Conservation (phyloP, 2,888 invertebrate species). For the Metellina segmentata region DNA sequence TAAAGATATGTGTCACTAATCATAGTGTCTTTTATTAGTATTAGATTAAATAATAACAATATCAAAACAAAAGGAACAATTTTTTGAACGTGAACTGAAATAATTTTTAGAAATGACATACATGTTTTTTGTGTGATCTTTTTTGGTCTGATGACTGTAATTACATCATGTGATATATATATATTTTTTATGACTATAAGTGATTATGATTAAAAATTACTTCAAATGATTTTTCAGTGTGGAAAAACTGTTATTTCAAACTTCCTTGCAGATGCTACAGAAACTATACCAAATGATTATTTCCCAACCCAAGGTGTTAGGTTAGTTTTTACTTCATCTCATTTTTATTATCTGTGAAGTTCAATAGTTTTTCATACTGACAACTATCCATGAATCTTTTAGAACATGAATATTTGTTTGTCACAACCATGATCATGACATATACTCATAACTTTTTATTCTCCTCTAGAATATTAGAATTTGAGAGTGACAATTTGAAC, state of each 20-base stretch:
- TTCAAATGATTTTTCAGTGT: slow-evolving; percentile 84
- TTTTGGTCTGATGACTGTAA: neutral
- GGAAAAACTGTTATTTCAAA: slow-evolving; percentile 88
- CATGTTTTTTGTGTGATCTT: neutral
- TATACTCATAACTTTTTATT: neutral
- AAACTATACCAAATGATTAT: slow-evolving; percentile 84
- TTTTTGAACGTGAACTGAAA: neutral
- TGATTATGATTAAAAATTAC: neutral
- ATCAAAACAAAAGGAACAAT: neutral
- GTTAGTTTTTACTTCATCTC: slow-evolving; percentile 77
- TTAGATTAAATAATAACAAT: neutral
- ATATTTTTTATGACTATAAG: neutral
- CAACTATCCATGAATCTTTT: neutral
- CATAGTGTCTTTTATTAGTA: too few species aligned
- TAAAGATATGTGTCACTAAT: too few species aligned
- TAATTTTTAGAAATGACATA: neutral
- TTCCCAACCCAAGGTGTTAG: slow-evolving; percentile 87
- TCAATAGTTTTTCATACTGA: neutral
- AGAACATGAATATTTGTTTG: too few species aligned
- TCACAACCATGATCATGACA: neutral
- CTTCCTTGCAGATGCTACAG: slow-evolving; percentile 87
- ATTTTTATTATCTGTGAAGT: too few species aligned
- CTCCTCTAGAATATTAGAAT: slow-evolving; percentile 86
- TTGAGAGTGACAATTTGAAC: slow-evolving; percentile 85
- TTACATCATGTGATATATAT: neutral